phyloP scores from a whole-genome alignment of 2,113 vertebrate genomes.

The Regulus satrapa region DNA sequence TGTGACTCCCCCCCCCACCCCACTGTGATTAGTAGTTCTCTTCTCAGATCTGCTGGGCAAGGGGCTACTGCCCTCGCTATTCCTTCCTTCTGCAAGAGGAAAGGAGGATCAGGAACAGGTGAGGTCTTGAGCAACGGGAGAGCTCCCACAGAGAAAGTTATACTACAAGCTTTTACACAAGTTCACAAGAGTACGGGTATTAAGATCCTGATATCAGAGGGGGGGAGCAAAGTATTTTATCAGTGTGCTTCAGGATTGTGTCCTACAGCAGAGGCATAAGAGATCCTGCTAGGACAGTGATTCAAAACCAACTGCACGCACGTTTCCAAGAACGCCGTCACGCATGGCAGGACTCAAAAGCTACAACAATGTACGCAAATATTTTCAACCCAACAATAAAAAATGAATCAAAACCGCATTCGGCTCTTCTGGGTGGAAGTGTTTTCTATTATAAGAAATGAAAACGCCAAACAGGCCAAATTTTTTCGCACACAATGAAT shows the following conservation, averaged over 20 bases:
- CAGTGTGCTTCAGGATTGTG: not conserved
- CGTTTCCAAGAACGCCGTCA: not conserved
- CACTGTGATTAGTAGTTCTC: not conserved
- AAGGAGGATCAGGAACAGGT: not conserved
- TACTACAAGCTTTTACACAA: not conserved
- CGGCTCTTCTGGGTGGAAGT: slow-evolving; percentile 1
- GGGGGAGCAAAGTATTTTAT: not conserved
- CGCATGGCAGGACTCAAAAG: not conserved
- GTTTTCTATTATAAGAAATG: slow-evolving; percentile 35
- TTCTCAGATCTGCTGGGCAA: too few relatives aligned
- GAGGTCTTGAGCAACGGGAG: not conserved
- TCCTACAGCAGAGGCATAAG: not conserved
- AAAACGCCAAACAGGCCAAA: slow-evolving; percentile 25
- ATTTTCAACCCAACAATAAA: slow-evolving; percentile 47
- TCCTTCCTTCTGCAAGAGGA: not conserved
- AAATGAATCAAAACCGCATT: slow-evolving; percentile 52
- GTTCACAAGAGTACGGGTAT: not conserved
- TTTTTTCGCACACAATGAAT: slow-evolving; percentile 27
- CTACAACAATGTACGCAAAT: not conserved
- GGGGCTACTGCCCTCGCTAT: not conserved
- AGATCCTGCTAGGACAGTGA: not conserved
- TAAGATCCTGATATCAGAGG: not conserved
- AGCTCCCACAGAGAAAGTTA: not conserved
- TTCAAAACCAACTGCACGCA: not conserved
- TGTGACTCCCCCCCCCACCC: too few relatives aligned